These are phyloP conservation scores for Harpalus rufipes DNA, from an alignment of 2,888 invertebrate species.

Conservation along the genomic window DNA sequence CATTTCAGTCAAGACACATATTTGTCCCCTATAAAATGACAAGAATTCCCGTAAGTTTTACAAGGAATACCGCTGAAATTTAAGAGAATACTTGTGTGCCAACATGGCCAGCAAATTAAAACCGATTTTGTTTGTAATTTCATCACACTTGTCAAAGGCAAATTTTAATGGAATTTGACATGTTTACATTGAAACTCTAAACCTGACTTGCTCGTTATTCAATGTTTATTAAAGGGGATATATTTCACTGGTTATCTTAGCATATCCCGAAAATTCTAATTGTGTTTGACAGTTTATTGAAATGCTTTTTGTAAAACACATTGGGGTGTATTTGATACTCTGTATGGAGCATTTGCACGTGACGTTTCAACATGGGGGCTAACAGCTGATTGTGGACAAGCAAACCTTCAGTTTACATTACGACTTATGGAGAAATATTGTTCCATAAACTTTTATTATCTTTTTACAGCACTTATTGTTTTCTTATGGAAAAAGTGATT, in stretches of 20 bases:
- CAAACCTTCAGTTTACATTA: too few relatives aligned
- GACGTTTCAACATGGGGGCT: too few relatives aligned
- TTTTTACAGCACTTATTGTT: too few relatives aligned
- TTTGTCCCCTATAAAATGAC: conserved; percentile 34
- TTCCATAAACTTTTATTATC: too few relatives aligned
- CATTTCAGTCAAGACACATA: conserved; percentile 14
- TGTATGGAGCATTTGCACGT: too few relatives aligned
- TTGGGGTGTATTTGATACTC: neutral
- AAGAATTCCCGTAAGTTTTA: conserved; percentile 29
- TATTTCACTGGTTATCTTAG: neutral
- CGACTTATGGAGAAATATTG: too few relatives aligned
- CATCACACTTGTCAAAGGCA: neutral
- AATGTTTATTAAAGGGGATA: neutral
- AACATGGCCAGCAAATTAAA: neutral
- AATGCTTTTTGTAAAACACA: neutral
- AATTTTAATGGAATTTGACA: conserved; percentile 3
- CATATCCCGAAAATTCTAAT: neutral
- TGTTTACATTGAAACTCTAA: neutral
- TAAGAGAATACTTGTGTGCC: conserved; percentile 6
- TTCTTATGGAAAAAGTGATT: too few relatives aligned
- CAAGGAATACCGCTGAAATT: neutral
- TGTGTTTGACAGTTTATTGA: neutral
- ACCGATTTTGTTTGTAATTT: neutral
- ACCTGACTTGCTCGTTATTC: neutral
- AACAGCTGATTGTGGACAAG: too few relatives aligned